Base-by-base conservation (phyloP, 2,113 vertebrate genomes). In the Carassius auratus region DNA sequence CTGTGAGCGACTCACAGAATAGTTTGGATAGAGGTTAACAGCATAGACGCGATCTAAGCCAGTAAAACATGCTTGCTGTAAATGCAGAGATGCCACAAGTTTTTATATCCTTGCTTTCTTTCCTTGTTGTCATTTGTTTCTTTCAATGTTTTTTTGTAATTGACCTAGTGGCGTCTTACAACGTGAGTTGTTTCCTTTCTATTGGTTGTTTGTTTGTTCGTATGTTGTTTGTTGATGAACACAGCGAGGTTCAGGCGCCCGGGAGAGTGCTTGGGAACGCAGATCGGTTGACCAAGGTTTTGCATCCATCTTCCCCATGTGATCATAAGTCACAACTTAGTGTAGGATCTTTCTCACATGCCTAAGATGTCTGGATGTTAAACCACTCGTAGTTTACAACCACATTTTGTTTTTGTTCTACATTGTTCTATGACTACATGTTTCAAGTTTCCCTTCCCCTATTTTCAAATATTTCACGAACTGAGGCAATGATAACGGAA, bases 261-360 rank as follows among this genome's bases (percentile, higher is more conserved):
- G 93, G 94, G 95, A 95, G 95, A 95, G 94, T 90, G 94, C 93
- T 92, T 81, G 92, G 93, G 93, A 94, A 95, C 92, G 93, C 93
- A 92, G 92, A 93, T 90, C 77, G 84, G 93, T 89, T 90, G 91
- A 90, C 86, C 75, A 85, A 88, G 91, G 90, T 84, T 91, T 88
- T 90, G 77, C 74, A 33, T 23, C 30, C 57, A n/a, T n/a, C 57
- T 59, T 57, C 6, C 55, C 55, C 17, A 19, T 33, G n/a, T 50
- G 86, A 79, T 21, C 66, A 48, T 10, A 5, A 26, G 48, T 78
- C 6, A 45, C 8, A 21, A 10, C 4, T 69, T 36, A 68, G 26
- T 2, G 1, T 66, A 14, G 13, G 14, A 36, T 68, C 14, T 36
- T 15, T 8, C 13, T 69, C 30, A 42, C 17, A 9, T 19, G 33